Evolutionary conservation across 2,888 invertebrate species (phyloP), one percentile per base, ranked within the genome.

Genomic region (Orthosia incerta): DNA sequence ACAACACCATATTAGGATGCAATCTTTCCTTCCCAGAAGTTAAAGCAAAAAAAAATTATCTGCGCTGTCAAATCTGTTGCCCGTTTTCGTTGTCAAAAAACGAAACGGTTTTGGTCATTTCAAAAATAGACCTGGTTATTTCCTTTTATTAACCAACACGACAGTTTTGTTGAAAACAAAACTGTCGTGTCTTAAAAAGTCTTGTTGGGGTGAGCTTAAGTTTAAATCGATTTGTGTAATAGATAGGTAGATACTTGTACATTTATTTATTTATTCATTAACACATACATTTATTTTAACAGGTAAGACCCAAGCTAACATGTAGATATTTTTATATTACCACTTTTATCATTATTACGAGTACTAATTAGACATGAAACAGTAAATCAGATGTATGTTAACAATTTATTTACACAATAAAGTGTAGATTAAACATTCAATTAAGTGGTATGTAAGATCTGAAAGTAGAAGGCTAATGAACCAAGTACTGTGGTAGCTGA

Each of bases 41-140:
- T 15, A 11, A 16, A 63, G 63, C 78, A 80, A 83, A 83, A 80
- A 83, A 83, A 80, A 78, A 57, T 61, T 70, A 83, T 83, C 83
- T 50, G 48, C 0, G 39, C 39, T n/a, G 55, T 45, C 53, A 51
- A 74, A 83, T 83, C 82, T 64, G 67, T 64, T 55, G 55, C 15
- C 69, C 48, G 56, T 76, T 76, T 81, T 77, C 48, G 74, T 70
- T 74, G 61, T 57, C 55, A 74, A 71, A 73, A 74, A 70, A 71
- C 56, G 66, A 39, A 83, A 76, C 73, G 56, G 71, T 68, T 73
- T 79, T 74, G 39, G 57, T 46, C 2, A 71, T 59, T 65, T 50
- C 45, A 51, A 68, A 70, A 68, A 71, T 76, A 80, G 53, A 62
- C 16, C 13, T 0, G 4, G 46, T 26, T 1, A 45, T 31, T 55